Conservation (phyloP, 2,888 invertebrate genomes). For the Brenthis hecate region DNA sequence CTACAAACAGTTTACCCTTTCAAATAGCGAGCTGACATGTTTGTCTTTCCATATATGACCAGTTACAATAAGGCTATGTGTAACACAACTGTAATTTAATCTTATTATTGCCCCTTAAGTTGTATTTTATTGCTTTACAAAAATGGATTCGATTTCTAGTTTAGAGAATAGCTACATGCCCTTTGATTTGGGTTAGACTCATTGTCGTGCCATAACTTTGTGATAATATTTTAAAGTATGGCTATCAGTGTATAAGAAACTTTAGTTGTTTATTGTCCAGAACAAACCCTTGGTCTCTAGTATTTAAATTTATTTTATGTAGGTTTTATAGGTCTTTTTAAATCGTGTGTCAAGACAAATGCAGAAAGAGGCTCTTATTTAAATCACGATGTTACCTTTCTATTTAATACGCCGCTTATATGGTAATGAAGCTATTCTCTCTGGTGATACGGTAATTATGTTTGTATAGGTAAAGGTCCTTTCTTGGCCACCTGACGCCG, state of each 20-base stretch:
- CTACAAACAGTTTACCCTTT: slow-evolving; percentile 29
- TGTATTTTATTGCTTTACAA: slow-evolving; percentile 23
- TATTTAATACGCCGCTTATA: slow-evolving; percentile 43
- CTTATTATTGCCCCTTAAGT: slow-evolving; percentile 26
- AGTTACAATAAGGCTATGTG: slow-evolving; percentile 25
- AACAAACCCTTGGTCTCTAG: background rate
- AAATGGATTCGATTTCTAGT: slow-evolving; percentile 12
- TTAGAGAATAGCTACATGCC: background rate
- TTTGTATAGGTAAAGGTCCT: slow-evolving; percentile 48
- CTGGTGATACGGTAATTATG: slow-evolving; percentile 63
- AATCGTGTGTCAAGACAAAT: slow-evolving; percentile 2
- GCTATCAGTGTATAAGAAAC: background rate
- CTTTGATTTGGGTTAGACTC: background rate
- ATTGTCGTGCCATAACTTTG: background rate
- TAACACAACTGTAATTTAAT: slow-evolving; percentile 24
- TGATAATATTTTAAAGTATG: background rate
- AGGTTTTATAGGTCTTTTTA: no score
- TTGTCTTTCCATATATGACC: slow-evolving; percentile 24
- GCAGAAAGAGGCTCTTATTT: slow-evolving; percentile 15
- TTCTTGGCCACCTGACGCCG: slow-evolving; percentile 53
- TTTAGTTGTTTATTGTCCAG: background rate
- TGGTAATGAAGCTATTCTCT: slow-evolving; percentile 60
- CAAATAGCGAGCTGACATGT: slow-evolving; percentile 26
- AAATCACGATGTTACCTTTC: slow-evolving; percentile 25
- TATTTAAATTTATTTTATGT: slow-evolving; percentile 4